Conservation (phyloP, 1,140 invertebrate species). For the Uloborus diversus region DNA sequence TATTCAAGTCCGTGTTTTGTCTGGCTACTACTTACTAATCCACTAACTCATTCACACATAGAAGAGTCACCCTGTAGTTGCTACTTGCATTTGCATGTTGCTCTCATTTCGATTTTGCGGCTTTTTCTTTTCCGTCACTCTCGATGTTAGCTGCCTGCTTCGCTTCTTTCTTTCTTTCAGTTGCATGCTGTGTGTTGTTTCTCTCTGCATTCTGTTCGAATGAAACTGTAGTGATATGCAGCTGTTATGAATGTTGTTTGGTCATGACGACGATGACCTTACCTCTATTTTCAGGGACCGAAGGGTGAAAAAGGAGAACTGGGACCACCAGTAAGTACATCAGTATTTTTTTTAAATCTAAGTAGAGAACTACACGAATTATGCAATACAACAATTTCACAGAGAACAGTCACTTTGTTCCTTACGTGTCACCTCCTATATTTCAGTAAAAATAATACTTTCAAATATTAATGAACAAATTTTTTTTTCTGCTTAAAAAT, state of each 20-base stretch:
- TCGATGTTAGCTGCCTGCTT: not conserved
- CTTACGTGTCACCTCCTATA: no score
- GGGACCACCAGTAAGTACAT: conserved; percentile 40
- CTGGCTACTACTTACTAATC: not conserved
- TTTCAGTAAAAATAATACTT: no score
- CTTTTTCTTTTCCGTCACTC: not conserved
- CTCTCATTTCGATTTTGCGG: not conserved
- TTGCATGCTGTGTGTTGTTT: not conserved
- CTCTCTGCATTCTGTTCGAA: not conserved
- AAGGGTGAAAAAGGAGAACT: conserved; percentile 57
- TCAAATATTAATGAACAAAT: no score
- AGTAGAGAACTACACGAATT: no score
- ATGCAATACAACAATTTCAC: no score
- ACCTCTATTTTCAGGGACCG: conserved; percentile 49
- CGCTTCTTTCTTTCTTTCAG: not conserved
- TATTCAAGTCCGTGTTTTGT: conserved; percentile 30
- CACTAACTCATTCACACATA: not conserved
- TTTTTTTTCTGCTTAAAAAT: no score
- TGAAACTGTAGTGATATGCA: not conserved
- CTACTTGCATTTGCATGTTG: not conserved
- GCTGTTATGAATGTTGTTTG: no score
- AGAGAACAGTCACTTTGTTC: no score
- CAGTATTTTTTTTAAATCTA: not conserved
- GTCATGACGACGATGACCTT: not conserved
- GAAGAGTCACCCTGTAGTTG: not conserved